Base-by-base conservation (phyloP, 2,113 vertebrate species). In the Aix galericulata region DNA sequence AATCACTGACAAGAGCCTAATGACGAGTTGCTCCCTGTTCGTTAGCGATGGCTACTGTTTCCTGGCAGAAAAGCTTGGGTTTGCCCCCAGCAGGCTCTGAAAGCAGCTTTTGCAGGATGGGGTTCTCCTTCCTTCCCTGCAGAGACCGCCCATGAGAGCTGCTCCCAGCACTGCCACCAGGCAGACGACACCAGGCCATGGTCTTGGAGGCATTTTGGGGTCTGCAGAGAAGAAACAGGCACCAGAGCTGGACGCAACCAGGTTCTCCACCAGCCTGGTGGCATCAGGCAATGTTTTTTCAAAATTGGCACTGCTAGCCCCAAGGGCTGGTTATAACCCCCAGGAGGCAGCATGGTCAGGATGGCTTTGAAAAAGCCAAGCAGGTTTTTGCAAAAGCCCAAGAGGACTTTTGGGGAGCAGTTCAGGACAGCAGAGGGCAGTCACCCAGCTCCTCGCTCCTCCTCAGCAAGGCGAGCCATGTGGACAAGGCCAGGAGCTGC, bases 1-100 rank as follows among this genome's bases (percentile, higher is more conserved):
- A 97, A 81, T 96, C 78, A 50, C 13, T 93, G 97, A 97, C 96
- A 94, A 53, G 83, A 83, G 93, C 94, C 71, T 67, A 82, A 97
- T 88, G 94, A 91, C 87, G 94, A 97, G 95, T 93, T 88, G 88
- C 84, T 96, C 96, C 95, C 91, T 93, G 81, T 42, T 87, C 38
- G 8, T 96, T 95, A 96, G 83, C 22, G 27, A 95, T 84, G 36
- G 96, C 97, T 97, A 96, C 95, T 69, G 91, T 96, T 97, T 71
- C 94, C 92, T 77, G 26, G 81, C 71, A 97, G 93, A 91, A 82
- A 53, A 89, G 67, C 48, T 81, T 94, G 62, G 62, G 12, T 95
- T 89, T 85, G 34, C 29, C 69, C 50, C 71, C 36, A 66, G 38
- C 63, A 66, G 85, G 17, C 36, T 81, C 66, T 40, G 23, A 76